Base-by-base conservation (phyloP, 1,140 invertebrate species). In the Mesaphorura yosii region DNA sequence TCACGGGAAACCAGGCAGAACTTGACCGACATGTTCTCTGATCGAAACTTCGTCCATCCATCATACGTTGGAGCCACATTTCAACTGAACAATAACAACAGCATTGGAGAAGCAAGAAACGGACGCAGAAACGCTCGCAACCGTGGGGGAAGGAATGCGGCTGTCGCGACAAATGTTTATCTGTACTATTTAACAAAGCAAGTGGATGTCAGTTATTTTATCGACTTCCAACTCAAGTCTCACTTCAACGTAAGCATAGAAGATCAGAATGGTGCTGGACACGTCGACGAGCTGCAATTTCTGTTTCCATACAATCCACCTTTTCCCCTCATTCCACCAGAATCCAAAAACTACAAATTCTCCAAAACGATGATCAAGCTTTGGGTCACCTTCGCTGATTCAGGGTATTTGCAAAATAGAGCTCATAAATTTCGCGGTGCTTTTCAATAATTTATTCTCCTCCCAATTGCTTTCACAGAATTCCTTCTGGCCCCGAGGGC, bases 11-110 rank as follows among this genome's bases (percentile, higher is more conserved):
- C 72, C 26, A 70, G 70, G 58, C 65, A 68, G 31, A 68, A 72
- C 42, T 29, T 78, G 0, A 71, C 75, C 12, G 66, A 80, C 64
- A 75, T 80, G 66, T 15, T 46, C 4, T 51, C 47, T n/a, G 59
- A 60, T 51, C 37, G 51, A 2, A 40, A 1, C 3, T 40, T 41
- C n/a, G 26, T 55, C 26, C 51, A 60, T 38, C 22, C 25, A 6
- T 25, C 45, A 5, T 41, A 25, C 1, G 38, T 47, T 10, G 19
- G 26, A 12, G 55, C 41, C 22, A 37, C 14, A 26, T 52, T 51
- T 39, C 42, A 51, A 23, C 15, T 34, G 25, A 34, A 38, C 14
- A 14, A 46, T 27, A 46, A 25, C 20, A 25, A n/a, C n/a, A n/a
- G n/a, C n/a, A n/a, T n/a, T n/a, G 44, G 7, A 23, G 44, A 25